Evolutionary conservation across 2,113 vertebrate species (phyloP).

Genomic region (Alethe castanea): DNA sequence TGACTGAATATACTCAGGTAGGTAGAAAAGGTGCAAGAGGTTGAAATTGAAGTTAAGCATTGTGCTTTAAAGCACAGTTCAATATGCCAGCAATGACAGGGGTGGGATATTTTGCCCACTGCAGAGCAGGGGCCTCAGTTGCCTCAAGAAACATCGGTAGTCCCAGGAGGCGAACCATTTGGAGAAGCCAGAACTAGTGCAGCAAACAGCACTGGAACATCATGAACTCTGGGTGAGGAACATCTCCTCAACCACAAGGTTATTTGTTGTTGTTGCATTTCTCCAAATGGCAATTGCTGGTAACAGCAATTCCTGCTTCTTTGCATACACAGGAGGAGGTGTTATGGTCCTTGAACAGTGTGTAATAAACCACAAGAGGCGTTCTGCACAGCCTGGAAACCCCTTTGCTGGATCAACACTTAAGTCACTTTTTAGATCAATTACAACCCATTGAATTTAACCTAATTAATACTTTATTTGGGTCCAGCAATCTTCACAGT

Average conservation of each 20-base stretch:
- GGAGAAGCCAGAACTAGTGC: not conserved
- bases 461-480: not conserved
- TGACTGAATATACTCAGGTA: not conserved
- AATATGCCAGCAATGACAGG: not conserved
- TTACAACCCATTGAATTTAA: not conserved
- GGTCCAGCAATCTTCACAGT: not conserved
- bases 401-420: not conserved
- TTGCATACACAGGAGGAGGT: not conserved
- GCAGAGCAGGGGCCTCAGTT: not conserved
- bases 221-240: not conserved
- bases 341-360: not conserved
- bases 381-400: not conserved
- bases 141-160: not conserved
- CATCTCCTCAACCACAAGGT: rapidly evolving
- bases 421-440: not conserved
- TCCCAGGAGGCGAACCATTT: not conserved
- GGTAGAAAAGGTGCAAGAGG: not conserved
- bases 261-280: not conserved
- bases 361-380: not conserved
- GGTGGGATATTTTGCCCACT: not conserved
- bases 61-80: not conserved
- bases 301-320: not conserved
- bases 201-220: not conserved
- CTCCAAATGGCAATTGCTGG: not conserved
- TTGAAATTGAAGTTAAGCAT: not conserved